Evolutionary conservation across 2,113 vertebrate species (phyloP).

Genomic region (Notiomystis cincta): DNA sequence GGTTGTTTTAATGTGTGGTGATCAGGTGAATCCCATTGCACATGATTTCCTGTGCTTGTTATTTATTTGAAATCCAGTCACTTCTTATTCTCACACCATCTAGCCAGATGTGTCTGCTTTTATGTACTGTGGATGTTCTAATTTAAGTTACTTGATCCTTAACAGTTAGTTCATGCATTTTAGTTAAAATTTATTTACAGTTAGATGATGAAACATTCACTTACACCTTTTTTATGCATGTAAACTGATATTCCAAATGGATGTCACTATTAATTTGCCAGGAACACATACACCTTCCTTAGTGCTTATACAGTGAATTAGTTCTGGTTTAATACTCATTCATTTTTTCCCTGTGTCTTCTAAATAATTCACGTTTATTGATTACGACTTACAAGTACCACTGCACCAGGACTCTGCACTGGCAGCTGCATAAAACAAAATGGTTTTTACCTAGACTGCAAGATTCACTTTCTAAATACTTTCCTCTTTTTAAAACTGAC

Average conservation of each 20-base stretch:
- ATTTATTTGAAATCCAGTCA: background rate
- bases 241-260: background rate
- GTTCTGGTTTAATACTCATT: background rate
- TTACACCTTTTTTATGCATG: background rate
- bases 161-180: background rate
- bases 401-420: background rate
- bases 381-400: background rate
- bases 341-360: background rate
- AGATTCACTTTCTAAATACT: background rate
- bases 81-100: background rate
- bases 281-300: background rate
- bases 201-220: background rate
- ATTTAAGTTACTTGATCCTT: background rate
- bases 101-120: background rate
- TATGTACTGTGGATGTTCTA: background rate
- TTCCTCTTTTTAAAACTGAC: background rate
- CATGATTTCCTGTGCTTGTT: background rate
- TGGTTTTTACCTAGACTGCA: background rate
- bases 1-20: background rate
- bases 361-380: background rate
- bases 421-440: background rate
- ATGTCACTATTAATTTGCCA: background rate
- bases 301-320: background rate
- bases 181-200: background rate
- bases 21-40: background rate